Evolutionary conservation across 2,888 invertebrate species (phyloP).

Genomic region (Lymantria dispar): DNA sequence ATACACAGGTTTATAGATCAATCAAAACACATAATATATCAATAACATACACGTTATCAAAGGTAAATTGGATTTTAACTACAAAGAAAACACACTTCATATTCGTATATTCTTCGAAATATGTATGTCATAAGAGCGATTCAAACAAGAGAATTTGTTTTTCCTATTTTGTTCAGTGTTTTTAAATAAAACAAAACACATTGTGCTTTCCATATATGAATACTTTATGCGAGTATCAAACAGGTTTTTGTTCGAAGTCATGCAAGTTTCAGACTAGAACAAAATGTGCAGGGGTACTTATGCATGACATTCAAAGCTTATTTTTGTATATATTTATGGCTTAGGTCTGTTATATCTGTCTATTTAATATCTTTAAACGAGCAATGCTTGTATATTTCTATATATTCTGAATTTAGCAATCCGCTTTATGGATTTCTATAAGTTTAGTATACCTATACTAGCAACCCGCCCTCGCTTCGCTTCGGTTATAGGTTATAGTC

Average conservation of each 20-base stretch:
- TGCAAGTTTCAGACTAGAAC: slow-evolving; percentile 10
- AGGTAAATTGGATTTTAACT: slow-evolving; percentile 56
- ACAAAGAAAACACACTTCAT: slow-evolving; percentile 31
- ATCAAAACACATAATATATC: slow-evolving; percentile 45
- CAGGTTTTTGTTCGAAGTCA: slow-evolving; percentile 17
- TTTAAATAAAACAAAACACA: slow-evolving; percentile 21
- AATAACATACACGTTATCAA: slow-evolving; percentile 56
- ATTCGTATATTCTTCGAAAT: slow-evolving; percentile 9
- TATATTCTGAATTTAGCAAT: too few species aligned
- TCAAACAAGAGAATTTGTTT: slow-evolving; percentile 10
- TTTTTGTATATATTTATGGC: not conserved
- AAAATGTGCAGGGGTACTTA: not conserved
- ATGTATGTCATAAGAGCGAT: slow-evolving; percentile 9
- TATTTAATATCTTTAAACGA: too few species aligned
- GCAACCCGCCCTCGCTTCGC: too few species aligned
- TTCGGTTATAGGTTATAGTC: too few species aligned
- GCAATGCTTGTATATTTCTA: too few species aligned
- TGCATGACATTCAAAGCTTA: not conserved
- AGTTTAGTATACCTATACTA: too few species aligned
- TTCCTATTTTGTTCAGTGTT: slow-evolving; percentile 5
- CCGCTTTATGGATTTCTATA: too few species aligned
- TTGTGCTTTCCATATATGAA: slow-evolving; percentile 19
- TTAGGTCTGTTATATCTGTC: too few species aligned
- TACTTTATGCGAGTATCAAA: slow-evolving; percentile 13
- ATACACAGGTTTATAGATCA: too few species aligned